Base-by-base conservation (phyloP, 2,888 invertebrate genomes). In the Tenthredo mesomela region DNA sequence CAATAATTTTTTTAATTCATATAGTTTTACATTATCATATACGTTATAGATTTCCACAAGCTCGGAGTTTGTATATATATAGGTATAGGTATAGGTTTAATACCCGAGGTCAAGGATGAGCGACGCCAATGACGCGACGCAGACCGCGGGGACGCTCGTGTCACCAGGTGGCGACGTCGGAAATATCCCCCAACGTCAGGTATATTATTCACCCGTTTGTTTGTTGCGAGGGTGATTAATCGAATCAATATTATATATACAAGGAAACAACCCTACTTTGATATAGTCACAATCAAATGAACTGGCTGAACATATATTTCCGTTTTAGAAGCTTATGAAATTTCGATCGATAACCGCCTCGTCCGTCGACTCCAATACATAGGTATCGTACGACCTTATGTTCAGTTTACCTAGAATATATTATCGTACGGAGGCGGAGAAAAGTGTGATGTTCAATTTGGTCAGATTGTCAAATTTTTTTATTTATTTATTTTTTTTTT, bases 191-290 rank as follows among this genome's bases (percentile, higher is more conserved):
- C 47, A 67, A n/a, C n/a, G n/a, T 33, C 67, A 67, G 82, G 47
- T 18, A 67, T 54, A 77, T 77, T 77, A 77, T 77, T 77, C 54
- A 54, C 6, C 77, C 50, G 50, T 77, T 77, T 29, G 50, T 77
- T 77, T 77, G 77, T 54, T 80, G 61, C n/a, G 58, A 50, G 78
- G 78, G 61, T 80, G 78, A 80, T 80, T 80, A 80, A 80, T 80
- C 78, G 37, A 25, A 61, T 80, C 78, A 54, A 80, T 80, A 67
- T 61, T 80, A 67, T 61, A 50, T 50, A 54, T 21, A 47, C 33
- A 33, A 54, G 54, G n/a, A 54, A 78, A 78, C 77, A 78, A 78
- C 77, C 77, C 77, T 54, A 54, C 58, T n/a, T 15, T 58, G 2
- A 2, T 21, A 47, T 47, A n/a, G 25, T 25, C 43, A 12, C 25